These are phyloP conservation scores for Neosilurus hyrtlii DNA, from an alignment of 2,797 vertebrate species.

Conservation along the genomic window DNA sequence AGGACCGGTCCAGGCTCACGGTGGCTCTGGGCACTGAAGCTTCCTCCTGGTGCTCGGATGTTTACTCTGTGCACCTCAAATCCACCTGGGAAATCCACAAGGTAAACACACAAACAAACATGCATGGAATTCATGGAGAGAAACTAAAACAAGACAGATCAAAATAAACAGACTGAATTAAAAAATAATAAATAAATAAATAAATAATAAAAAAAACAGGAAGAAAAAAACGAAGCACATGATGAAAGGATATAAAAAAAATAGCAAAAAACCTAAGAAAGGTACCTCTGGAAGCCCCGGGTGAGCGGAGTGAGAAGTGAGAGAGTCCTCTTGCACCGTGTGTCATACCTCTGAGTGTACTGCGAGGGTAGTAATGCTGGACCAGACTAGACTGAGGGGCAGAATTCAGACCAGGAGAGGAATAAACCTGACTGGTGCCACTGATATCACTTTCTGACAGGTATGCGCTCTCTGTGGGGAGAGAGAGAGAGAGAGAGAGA, in stretches of 20 bases:
- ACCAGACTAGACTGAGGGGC: constrained; percentile 66
- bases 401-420: constrained; percentile 69
- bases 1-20: constrained; percentile 77
- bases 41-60: constrained; percentile 73
- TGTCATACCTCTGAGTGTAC: constrained; percentile 80
- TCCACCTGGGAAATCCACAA: constrained; percentile 55
- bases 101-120: fast-evolving
- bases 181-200: too few relatives aligned
- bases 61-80: constrained; percentile 72
- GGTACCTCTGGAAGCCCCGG: constrained; percentile 83
- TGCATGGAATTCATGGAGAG: not conserved
- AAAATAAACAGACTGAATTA: too few relatives aligned
- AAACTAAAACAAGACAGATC: too few relatives aligned
- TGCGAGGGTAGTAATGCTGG: constrained; percentile 78
- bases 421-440: constrained; percentile 77
- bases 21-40: constrained; percentile 72
- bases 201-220: too few relatives aligned
- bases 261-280: not conserved
- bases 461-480: constrained; percentile 70
- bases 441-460: constrained; percentile 76
- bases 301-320: constrained; percentile 74
- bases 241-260: not conserved
- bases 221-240: not conserved
- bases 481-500: too few relatives aligned
- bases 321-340: constrained; percentile 77